Base-by-base conservation (phyloP, 2,113 vertebrate genomes). In the Datnioides undecimradiatus region DNA sequence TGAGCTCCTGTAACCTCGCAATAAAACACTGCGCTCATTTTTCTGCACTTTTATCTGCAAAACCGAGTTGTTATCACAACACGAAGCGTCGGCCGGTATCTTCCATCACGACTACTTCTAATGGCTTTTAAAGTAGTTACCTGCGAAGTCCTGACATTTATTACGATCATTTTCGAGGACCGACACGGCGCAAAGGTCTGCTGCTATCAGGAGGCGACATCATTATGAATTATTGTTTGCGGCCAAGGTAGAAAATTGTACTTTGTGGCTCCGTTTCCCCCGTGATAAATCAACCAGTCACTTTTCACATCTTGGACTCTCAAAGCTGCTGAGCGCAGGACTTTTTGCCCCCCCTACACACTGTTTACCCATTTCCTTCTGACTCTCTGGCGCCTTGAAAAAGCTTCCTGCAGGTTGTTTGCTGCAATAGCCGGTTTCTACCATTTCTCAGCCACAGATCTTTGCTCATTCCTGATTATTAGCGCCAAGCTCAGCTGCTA, bases 241-340 rank as follows among this genome's bases (percentile, higher is more conserved):
- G 95, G 96, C 96, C 96, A 96, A 97, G 96, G 97, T 99, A 96
- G 97, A 98, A 99, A 98, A 99, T 99, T 99, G 97, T 98, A 96
- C 97, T 97, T 97, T 97, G 96, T 96, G 96, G 96, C 96, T 96
- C 95, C 3, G 95, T 96, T 96, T 96, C 95, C 95, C 93, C 95
- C 90, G 96, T 96, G 96, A 99, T 99, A 98, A 99, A 99, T 99
- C 97, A 99, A 95, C 87, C 88, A 94, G 95, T 97, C 97, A 96
- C 95, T 96, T 96, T 93, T 95, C 95, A 96, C 95, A 95, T 90
- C 96, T 97, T 49, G 94, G 93, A 94, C 93, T 92, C 93, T 96
- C 93, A 96, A 96, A 97, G 95, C 93, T 98, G 97, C 97, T 98
- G 97, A 99, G 97, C 83, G 90, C 80, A 93, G 94, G 91, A 72